A percentile compares a stretch with the other conserved stretches of the same genome.
Evolutionary conservation across 2,797 vertebrate species (phyloP).

Genomic region (Spinibarbus caldwelli): DNA sequence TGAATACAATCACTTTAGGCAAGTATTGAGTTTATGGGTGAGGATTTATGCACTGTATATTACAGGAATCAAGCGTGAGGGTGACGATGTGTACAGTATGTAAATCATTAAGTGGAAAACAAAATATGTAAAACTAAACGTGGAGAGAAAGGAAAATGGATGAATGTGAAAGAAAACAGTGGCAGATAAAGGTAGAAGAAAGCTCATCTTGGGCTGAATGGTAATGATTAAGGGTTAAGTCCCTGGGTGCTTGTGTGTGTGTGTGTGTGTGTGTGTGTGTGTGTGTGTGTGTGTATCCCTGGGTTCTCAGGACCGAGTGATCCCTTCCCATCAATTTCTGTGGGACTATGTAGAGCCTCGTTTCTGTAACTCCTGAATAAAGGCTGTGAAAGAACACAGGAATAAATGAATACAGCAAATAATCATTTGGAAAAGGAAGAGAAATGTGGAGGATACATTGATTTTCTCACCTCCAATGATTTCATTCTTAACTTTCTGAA

Average conservation of each 20-base stretch:
- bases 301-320: constrained; percentile 66
- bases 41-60: constrained; percentile 15
- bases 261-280: constrained; percentile 22
- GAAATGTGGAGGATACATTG: not conserved
- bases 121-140: constrained; percentile 12
- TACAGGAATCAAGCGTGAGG: constrained; percentile 20
- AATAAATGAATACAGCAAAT: not conserved
- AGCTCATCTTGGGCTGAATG: constrained; percentile 39
- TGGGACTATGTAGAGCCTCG: constrained; percentile 81
- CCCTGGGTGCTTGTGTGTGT: constrained; percentile 40
- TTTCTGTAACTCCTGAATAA: constrained; percentile 89
- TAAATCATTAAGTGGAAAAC: constrained; percentile 15
- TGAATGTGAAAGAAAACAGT: constrained; percentile 8
- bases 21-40: constrained; percentile 31
- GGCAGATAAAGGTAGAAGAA: constrained; percentile 33
- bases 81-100: not conserved
- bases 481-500: constrained; percentile 94
- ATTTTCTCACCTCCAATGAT: constrained; percentile 86
- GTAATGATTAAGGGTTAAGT: constrained; percentile 36
- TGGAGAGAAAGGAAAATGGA: constrained; percentile 16
- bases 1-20: constrained; percentile 40
- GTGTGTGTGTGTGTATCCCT: constrained; percentile 59
- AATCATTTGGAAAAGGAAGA: not conserved
- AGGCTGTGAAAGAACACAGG: constrained; percentile 73
- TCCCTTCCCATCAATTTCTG: constrained; percentile 63